Evolutionary conservation across 2,113 vertebrate genomes (phyloP), one percentile per base, ranked within the genome.

Genomic region (Neodontobutis hainanensis): DNA sequence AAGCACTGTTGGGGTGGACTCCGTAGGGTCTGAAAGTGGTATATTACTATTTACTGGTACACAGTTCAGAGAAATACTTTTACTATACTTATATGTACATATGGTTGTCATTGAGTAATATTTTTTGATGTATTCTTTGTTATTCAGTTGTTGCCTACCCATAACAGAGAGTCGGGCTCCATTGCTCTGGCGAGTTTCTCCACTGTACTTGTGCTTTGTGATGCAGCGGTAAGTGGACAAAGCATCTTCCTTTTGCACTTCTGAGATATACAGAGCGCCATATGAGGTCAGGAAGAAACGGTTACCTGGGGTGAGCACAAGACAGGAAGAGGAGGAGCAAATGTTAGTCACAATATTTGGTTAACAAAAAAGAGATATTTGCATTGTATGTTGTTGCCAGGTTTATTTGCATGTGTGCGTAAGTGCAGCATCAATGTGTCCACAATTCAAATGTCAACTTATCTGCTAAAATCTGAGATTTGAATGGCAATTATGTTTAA

Each of bases 191-290:
- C 97, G 93, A 10, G 96, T 99, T 92, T 99, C 97, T 70, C 97
- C 96, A 11, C 96, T 99, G 88, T 99, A 98, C 78, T 98, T 98
- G 94, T 99, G 97, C 92, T 96, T 96, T 91, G 97, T 99, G 90
- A 98, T 96, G 93, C 97, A 99, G 91, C 97, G 94, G 87, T 99
- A 99, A 84, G 97, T 99, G 83, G 97, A 99, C 78, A 99, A 95
- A 73, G 97, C 97, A 15, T 99, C 97, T 92, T 99, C 97, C 92
- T 98, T 99, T 93, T 99, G 97, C 74, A 99, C 96, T 64, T 98
- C 97, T 4, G 96, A 95, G 94, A 99, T 98, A 92, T 98, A 99
- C 89, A 99, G 93, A 78, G 96, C 95, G n/a, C 97, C 97, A 0
- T 93, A 96, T 68, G 91, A 93, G 77, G 97, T 97, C 92, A 98